Conservation (phyloP, 2,888 invertebrate genomes). For the Elysia crispata region DNA sequence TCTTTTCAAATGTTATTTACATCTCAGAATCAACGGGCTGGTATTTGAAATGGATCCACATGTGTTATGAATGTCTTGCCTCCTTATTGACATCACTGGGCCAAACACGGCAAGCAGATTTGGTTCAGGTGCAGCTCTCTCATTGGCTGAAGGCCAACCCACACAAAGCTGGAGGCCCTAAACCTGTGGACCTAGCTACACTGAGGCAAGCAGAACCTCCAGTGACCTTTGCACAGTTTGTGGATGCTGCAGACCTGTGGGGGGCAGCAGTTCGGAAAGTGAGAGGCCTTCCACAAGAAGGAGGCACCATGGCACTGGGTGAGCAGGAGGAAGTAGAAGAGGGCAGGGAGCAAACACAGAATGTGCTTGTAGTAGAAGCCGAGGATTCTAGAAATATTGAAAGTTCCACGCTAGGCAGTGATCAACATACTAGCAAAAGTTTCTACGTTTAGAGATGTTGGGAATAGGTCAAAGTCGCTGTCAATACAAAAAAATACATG, state of each 20-base stretch:
- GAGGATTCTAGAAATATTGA: too few species aligned
- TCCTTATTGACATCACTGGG: conserved; percentile 24
- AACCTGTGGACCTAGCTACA: too few species aligned
- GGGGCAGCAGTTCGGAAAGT: conserved; percentile 58
- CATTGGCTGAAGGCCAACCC: conserved; percentile 69
- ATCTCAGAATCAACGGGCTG: conserved; percentile 64
- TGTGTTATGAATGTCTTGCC: conserved; percentile 62
- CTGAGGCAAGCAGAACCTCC: conserved; percentile 58
- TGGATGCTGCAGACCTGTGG: conserved; percentile 66
- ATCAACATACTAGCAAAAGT: too few species aligned
- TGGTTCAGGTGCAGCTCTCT: conserved; percentile 61
- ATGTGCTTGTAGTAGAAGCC: too few species aligned
- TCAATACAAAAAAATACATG: too few species aligned
- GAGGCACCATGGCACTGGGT: background rate
- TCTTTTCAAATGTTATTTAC: too few species aligned
- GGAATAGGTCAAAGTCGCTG: too few species aligned
- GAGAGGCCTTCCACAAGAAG: conserved; percentile 11
- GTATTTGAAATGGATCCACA: conserved; percentile 71
- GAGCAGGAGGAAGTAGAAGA: conserved; percentile 2
- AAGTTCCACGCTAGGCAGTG: too few species aligned
- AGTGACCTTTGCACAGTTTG: conserved; percentile 56
- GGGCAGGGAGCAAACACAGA: background rate
- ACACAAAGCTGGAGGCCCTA: conserved; percentile 9
- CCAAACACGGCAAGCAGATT: conserved; percentile 57
- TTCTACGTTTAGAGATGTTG: too few species aligned